A percentile compares a stretch with the other conserved stretches of the same genome.
These are phyloP conservation scores for Brachypteracias leptosomus DNA, from an alignment of 2,113 vertebrate species.

Conservation along the genomic window DNA sequence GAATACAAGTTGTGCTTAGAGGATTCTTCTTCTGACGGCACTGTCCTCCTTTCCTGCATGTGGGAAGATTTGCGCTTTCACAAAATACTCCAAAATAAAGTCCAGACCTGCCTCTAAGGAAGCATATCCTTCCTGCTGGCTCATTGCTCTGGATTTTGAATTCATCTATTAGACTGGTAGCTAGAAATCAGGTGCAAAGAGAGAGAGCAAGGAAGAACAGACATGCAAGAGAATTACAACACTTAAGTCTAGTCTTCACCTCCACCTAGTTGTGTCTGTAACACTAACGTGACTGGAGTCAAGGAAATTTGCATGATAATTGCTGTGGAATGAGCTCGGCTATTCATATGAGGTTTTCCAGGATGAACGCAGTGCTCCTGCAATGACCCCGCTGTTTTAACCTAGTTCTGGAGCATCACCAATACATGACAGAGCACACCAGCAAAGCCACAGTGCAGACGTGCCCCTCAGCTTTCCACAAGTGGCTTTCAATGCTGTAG, in stretches of 20 bases:
- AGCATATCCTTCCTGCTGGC: neutral
- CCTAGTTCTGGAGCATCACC: neutral
- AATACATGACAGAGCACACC: neutral
- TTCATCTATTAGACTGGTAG: neutral
- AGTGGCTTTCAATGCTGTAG: neutral
- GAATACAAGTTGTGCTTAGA: neutral
- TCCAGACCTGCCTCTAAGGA: neutral
- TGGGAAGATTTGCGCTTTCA: neutral
- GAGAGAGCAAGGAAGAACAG: neutral
- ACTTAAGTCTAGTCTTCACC: neutral
- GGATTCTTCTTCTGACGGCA: neutral
- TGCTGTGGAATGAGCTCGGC: rapidly evolving
- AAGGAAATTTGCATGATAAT: neutral
- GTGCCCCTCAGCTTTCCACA: neutral
- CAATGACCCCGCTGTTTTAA: neutral
- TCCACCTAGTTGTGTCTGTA: neutral
- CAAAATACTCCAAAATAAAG: neutral
- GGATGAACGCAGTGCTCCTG: neutral
- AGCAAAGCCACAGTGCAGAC: neutral
- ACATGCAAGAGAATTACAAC: neutral
- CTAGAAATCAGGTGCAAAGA: neutral
- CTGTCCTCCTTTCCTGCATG: neutral
- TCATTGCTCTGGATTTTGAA: neutral
- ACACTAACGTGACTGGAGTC: neutral
- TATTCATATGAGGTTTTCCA: neutral